phyloP scores from a whole-genome alignment of 2,797 vertebrate species.

The Acanthis flammea region DNA sequence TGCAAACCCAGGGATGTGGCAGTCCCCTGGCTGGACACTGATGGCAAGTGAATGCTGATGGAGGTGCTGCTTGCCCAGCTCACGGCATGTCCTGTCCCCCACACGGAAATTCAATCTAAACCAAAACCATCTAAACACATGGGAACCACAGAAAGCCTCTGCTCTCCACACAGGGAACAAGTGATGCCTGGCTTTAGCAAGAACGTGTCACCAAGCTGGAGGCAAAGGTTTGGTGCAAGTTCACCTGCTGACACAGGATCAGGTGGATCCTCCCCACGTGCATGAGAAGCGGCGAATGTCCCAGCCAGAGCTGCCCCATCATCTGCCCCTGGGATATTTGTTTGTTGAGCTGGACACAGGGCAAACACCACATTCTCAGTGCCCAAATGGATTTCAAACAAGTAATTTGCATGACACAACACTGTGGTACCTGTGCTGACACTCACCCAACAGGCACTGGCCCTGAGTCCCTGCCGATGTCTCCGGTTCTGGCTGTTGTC shows the following conservation, averaged over 20 bases:
- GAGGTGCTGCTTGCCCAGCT: neutral
- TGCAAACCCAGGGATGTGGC: neutral
- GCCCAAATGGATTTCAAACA: neutral
- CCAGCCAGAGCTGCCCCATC: neutral
- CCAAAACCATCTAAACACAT: neutral
- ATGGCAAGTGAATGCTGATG: neutral
- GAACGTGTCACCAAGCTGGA: neutral
- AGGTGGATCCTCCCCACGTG: neutral
- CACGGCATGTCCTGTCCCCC: fast-evolving
- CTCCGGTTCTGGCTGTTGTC: fast-evolving
- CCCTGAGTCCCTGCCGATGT: neutral
- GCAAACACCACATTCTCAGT: neutral
- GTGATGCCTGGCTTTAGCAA: neutral
- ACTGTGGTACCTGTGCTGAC: neutral
- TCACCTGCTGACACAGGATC: neutral
- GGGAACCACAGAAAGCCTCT: neutral
- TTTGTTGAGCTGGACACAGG: neutral
- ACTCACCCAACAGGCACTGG: neutral
- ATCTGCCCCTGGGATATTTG: neutral
- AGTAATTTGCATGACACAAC: neutral
- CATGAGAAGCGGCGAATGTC: fast-evolving
- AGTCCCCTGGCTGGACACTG: neutral
- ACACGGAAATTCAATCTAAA: neutral
- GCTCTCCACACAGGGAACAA: neutral
- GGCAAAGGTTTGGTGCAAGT: neutral